phyloP scores from a whole-genome alignment of 2,888 invertebrate genomes.

The Drosophila atripex region DNA sequence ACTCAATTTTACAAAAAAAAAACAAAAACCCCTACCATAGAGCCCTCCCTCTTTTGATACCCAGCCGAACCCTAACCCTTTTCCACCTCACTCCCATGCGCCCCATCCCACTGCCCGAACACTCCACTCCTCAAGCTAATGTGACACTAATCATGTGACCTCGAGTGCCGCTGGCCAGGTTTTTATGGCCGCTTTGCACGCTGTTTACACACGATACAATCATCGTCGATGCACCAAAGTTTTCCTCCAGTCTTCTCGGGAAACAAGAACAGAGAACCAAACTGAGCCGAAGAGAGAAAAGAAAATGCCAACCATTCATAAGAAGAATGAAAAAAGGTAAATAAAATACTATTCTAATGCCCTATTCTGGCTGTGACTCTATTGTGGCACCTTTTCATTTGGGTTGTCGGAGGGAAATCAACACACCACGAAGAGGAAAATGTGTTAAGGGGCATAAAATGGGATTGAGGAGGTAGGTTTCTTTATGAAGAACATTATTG shows the following conservation, averaged over 20 bases:
- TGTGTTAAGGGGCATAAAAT: conserved; percentile 54
- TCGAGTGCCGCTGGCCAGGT: conserved; percentile 62
- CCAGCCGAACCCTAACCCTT: conserved; percentile 46
- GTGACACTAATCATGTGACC: conserved; percentile 76
- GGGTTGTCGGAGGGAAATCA: conserved; percentile 58
- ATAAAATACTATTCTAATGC: conserved; percentile 64
- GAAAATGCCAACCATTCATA: conserved; percentile 65
- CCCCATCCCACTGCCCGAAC: background rate
- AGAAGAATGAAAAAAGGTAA: conserved; percentile 49
- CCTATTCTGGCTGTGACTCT: conserved; percentile 56
- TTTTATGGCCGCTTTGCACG: conserved; percentile 68
- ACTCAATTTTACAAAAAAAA: conserved; percentile 48
- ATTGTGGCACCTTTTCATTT: conserved; percentile 70
- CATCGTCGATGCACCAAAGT: conserved; percentile 42
- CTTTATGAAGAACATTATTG: conserved; percentile 47
- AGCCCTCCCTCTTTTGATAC: conserved; percentile 38
- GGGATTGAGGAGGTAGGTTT: conserved; percentile 30
- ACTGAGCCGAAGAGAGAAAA: conserved; percentile 5
- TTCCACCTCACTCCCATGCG: background rate
- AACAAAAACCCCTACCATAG: background rate
- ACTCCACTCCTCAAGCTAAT: conserved; percentile 40
- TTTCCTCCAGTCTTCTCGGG: conserved; percentile 44
- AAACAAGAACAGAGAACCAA: conserved; percentile 25
- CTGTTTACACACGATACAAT: conserved; percentile 56
- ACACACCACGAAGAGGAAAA: conserved; percentile 56